These are phyloP conservation scores for Lycorma delicatula DNA, from an alignment of 1,140 invertebrate species.

Conservation along the genomic window DNA sequence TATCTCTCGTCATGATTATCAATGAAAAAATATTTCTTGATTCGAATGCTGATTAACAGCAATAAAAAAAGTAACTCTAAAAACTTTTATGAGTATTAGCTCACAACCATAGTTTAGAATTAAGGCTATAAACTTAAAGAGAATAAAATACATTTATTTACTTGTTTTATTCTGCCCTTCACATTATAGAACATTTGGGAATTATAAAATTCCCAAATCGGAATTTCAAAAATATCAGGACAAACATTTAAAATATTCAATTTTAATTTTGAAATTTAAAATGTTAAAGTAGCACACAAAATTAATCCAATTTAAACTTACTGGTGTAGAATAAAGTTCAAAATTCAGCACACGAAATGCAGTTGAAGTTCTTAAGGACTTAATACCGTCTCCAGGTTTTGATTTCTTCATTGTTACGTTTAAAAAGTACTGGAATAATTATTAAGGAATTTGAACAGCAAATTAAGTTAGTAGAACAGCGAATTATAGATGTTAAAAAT, in stretches of 20 bases:
- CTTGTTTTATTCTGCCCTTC: neutral
- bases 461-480: too few species aligned
- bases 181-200: neutral
- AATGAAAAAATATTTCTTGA: too few species aligned
- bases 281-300: neutral
- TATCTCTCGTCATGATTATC: too few species aligned
- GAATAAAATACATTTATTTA: neutral
- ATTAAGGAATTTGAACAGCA: too few species aligned
- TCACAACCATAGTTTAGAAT: too few species aligned
- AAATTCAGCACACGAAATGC: slow-evolving; percentile 70
- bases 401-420: too few species aligned
- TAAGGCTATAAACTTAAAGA: too few species aligned
- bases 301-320: slow-evolving; percentile 41
- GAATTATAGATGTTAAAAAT: too few species aligned
- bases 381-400: slow-evolving; percentile 65
- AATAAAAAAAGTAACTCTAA: too few species aligned
- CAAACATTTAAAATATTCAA: neutral
- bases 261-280: neutral
- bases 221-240: slow-evolving; percentile 13
- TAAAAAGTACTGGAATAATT: too few species aligned
- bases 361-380: slow-evolving; percentile 56
- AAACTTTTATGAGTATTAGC: too few species aligned
- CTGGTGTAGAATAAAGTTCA: slow-evolving; percentile 73
- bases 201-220: slow-evolving; percentile 9
- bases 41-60: too few species aligned